phyloP scores from a whole-genome alignment of 1,140 invertebrate genomes.

The Aphaenogaster ashmeadi region DNA sequence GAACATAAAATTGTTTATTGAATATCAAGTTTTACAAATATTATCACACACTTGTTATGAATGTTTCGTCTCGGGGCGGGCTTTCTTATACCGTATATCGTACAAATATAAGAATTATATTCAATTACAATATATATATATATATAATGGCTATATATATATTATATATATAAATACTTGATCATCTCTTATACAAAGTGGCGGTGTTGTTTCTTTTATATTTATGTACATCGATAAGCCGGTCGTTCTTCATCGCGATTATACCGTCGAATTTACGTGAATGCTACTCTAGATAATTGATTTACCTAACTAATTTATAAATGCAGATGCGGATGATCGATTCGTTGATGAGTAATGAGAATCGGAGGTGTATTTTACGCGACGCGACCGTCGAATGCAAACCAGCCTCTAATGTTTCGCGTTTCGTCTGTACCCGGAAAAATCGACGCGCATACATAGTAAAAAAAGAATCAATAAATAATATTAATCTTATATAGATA shows the following conservation, averaged over 20 bases:
- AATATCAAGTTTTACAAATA: conserved; percentile 86
- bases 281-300: conserved; percentile 66
- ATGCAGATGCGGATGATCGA: conserved; percentile 41
- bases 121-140: conserved; percentile 78
- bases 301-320: conserved; percentile 45
- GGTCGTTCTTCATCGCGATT: conserved; percentile 24
- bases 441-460: conserved; percentile 40
- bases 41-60: conserved; percentile 87
- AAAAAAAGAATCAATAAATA: conserved; percentile 81
- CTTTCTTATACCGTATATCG: conserved; percentile 79
- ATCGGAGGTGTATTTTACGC: conserved; percentile 24
- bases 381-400: conserved; percentile 66
- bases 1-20: conserved; percentile 85
- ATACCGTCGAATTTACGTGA: conserved; percentile 39
- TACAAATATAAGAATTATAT: conserved; percentile 84
- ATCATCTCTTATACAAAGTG: conserved; percentile 80
- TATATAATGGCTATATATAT: conserved; percentile 78
- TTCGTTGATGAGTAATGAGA: conserved; percentile 56
- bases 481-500: conserved; percentile 80
- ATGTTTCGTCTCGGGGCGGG: conserved; percentile 82
- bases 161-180: conserved; percentile 82
- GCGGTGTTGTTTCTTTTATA: conserved; percentile 60
- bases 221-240: conserved; percentile 81
- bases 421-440: conserved; percentile 68
- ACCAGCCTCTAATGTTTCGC: conserved; percentile 64